A percentile compares a stretch with the other conserved stretches of the same genome.
Conservation (phyloP, 1,140 invertebrate species). For the Magallana angulata region DNA sequence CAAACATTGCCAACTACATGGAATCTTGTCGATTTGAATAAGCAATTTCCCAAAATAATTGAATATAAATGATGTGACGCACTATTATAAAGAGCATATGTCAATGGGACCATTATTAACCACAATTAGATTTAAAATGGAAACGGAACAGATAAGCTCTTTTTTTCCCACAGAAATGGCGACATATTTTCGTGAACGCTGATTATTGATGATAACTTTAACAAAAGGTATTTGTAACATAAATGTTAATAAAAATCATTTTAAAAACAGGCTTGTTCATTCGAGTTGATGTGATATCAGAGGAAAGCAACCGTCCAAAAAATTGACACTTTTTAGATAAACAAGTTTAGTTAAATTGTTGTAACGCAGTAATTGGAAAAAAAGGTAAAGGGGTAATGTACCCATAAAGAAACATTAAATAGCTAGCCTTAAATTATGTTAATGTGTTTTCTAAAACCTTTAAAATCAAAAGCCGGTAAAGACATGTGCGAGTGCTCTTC, state of each 20-base stretch:
- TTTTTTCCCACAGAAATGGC: no score
- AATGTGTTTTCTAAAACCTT: not conserved
- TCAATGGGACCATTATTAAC: not conserved
- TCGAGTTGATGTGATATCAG: not conserved
- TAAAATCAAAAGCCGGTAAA: not conserved
- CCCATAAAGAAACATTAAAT: no score
- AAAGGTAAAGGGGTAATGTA: not conserved
- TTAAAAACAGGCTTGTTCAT: not conserved
- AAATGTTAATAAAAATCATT: not conserved
- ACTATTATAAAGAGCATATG: not conserved
- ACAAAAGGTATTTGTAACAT: not conserved
- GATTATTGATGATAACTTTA: not conserved
- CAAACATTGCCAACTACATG: not conserved
- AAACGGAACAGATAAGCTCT: no score
- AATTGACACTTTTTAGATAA: not conserved
- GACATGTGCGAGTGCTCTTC: not conserved
- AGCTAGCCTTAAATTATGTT: no score
- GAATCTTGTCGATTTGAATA: not conserved
- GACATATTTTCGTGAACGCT: not conserved
- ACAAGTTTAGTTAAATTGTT: not conserved
- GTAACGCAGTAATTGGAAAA: not conserved
- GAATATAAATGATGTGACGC: not conserved
- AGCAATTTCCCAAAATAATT: not conserved
- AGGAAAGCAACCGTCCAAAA: not conserved
- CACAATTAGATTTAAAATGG: no score